Base-by-base conservation (phyloP, 2,113 vertebrate genomes). In the Hyperoodon ampullatus region DNA sequence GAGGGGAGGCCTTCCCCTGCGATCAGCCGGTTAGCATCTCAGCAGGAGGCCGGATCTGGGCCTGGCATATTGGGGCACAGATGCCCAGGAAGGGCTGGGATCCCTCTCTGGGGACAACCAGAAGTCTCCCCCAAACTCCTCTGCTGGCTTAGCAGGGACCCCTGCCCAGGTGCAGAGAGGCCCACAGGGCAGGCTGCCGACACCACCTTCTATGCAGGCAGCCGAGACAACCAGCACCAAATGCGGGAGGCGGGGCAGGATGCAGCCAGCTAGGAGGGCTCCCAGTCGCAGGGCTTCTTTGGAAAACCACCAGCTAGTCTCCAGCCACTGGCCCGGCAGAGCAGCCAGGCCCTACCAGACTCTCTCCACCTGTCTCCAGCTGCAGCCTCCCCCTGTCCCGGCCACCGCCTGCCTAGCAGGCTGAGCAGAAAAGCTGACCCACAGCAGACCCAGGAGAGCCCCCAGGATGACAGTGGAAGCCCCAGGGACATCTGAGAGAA, bases 331-430 rank as follows among this genome's bases (percentile, higher is more conserved):
- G 44, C 9, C 3, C 1, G 39, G 14, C 28, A 28, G 65, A 61
- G 11, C 8, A 9, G 58, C 58, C 42, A 53, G 80, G 23, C 30
- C 8, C 39, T 77, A 26, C 39, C 74, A 5, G 88, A 44, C 7
- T 19, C 68, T 15, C 60, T 47, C 44, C 18, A 5, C 42, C 50
- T 50, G 50, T 50, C 50, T 50, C 50, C 24, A 47, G 50, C 24
- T 5, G n/a, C 10, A 15, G 66, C 35, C 28, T 28, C 61, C n/a
- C 4, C 35, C 3, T 6, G 1, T 18, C 60, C 8, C 0, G 0
- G 53, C 10, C 15, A 5, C 24, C 3, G 3, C 9, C 3, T 16
- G 6, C 35, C 35, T 1, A 15, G 75, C 10, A 44, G 1, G 1
- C 50, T 21, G 21, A 61, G 30, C 26, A 30, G 47, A 30, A 24